A percentile compares a stretch with the other conserved stretches of the same genome.
phyloP scores from a whole-genome alignment of 1,140 invertebrate species.

The Drosophila dunni region DNA sequence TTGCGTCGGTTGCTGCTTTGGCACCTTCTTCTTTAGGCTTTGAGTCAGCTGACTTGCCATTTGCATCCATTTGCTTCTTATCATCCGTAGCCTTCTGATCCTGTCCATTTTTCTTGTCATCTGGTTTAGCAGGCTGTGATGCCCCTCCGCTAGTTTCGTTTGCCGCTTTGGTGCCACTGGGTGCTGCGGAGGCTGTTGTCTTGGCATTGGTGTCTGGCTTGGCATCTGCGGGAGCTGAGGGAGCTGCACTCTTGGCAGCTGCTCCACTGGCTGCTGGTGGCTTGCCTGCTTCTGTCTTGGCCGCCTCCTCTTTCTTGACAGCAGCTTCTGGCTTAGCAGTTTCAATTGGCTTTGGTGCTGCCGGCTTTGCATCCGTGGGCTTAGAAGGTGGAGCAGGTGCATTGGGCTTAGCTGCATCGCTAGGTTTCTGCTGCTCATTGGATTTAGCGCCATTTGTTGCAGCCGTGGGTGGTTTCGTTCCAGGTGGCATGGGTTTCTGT shows the following conservation, averaged over 20 bases:
- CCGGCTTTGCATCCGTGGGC: constrained; percentile 69
- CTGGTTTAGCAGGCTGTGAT: constrained; percentile 53
- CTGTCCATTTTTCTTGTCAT: constrained; percentile 68
- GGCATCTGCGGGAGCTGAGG: constrained; percentile 68
- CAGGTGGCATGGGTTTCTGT: constrained; percentile 47
- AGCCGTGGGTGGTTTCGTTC: constrained; percentile 50
- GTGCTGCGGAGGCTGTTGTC: constrained; percentile 21
- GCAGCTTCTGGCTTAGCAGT: constrained; percentile 71
- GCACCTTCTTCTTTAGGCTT: constrained; percentile 19
- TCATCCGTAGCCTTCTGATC: constrained; percentile 51
- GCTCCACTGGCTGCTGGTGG: constrained; percentile 43
- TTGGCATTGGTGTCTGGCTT: constrained; percentile 66
- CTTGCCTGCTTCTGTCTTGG: constrained; percentile 65
- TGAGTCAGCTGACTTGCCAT: constrained; percentile 41
- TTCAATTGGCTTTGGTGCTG: constrained; percentile 69
- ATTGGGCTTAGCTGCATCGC: constrained; percentile 59
- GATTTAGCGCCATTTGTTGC: constrained; percentile 33
- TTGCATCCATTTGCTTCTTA: constrained; percentile 50
- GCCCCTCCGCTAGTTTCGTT: constrained; percentile 60
- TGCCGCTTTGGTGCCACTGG: constrained; percentile 57
- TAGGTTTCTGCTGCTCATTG: constrained; percentile 37
- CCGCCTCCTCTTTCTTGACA: constrained; percentile 72
- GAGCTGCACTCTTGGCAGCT: constrained; percentile 70
- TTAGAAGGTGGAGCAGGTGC: constrained; percentile 77
- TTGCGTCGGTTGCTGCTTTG: constrained; percentile 47